Conservation (phyloP, 1,140 invertebrate species). For the Chymomyza costata region DNA sequence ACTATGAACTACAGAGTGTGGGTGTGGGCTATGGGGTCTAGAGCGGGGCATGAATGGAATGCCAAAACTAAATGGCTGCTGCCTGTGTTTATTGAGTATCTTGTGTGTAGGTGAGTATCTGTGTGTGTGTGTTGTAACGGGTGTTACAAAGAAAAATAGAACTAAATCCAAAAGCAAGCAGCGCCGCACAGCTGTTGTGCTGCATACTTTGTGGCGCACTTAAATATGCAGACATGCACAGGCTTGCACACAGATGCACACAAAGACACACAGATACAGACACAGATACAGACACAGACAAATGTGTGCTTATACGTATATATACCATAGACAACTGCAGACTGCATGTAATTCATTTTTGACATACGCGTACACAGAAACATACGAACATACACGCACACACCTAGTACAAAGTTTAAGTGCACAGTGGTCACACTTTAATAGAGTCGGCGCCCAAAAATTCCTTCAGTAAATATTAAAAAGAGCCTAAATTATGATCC, state of each 20-base stretch:
- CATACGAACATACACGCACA: conserved; percentile 15
- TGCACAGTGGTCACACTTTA: too few species aligned
- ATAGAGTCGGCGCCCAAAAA: too few species aligned
- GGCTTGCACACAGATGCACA: conserved; percentile 7
- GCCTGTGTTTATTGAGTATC: too few species aligned
- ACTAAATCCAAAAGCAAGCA: conserved; percentile 40
- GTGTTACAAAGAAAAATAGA: conserved; percentile 31
- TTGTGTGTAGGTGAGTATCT: too few species aligned
- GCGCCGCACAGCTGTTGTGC: conserved; percentile 49
- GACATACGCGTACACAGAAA: conserved; percentile 44
- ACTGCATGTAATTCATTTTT: conserved; percentile 62
- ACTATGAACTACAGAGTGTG: conserved; percentile 47
- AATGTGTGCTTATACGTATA: too few species aligned
- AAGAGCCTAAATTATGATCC: too few species aligned
- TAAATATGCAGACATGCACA: conserved; percentile 55
- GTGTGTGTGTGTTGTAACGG: background rate
- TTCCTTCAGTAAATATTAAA: too few species aligned
- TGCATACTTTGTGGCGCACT: conserved; percentile 63
- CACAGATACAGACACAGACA: too few species aligned
- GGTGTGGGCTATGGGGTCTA: too few species aligned
- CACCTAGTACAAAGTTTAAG: background rate
- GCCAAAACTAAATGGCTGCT: conserved; percentile 54
- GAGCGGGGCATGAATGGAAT: too few species aligned
- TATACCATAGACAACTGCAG: too few species aligned
- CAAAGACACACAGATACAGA: conserved; percentile 19